A percentile compares a stretch with the other conserved stretches of the same genome.
phyloP scores from a whole-genome alignment of 2,888 invertebrate species.

The Eustalomyia histrio region DNA sequence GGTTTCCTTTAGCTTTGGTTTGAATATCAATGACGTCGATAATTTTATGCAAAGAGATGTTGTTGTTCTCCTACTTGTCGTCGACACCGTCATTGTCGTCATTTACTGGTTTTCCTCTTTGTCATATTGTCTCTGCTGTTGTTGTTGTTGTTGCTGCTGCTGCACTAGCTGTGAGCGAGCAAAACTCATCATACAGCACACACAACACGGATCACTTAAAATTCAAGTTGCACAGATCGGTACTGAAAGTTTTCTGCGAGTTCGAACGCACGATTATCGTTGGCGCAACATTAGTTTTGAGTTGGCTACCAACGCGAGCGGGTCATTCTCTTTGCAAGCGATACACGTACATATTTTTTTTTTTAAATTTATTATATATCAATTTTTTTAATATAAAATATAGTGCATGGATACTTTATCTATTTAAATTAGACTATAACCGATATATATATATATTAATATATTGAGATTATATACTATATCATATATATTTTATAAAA shows the following conservation, averaged over 20 bases:
- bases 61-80: neutral
- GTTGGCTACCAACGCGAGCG: slow-evolving; percentile 81
- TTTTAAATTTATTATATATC: slow-evolving; percentile 68
- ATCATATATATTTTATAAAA: neutral
- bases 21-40: slow-evolving; percentile 55
- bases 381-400: slow-evolving; percentile 62
- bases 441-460: too few relatives aligned
- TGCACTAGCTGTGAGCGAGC: slow-evolving; percentile 17
- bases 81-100: neutral
- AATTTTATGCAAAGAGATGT: slow-evolving; percentile 40
- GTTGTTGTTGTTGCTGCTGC: too few relatives aligned
- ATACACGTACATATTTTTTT: slow-evolving; percentile 76
- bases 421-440: neutral
- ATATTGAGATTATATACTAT: neutral
- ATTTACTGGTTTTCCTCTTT: slow-evolving; percentile 46
- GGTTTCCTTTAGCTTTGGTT: slow-evolving; percentile 11
- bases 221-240: slow-evolving; percentile 60
- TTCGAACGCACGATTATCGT: slow-evolving; percentile 72
- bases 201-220: slow-evolving; percentile 44
- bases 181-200: slow-evolving; percentile 29
- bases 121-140: slow-evolving; percentile 13
- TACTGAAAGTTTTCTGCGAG: slow-evolving; percentile 68
- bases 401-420: slow-evolving; percentile 27
- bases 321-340: slow-evolving; percentile 80
- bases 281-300: slow-evolving; percentile 80